phyloP scores from a whole-genome alignment of 2,888 invertebrate genomes.

The Drosophila anomalata region DNA sequence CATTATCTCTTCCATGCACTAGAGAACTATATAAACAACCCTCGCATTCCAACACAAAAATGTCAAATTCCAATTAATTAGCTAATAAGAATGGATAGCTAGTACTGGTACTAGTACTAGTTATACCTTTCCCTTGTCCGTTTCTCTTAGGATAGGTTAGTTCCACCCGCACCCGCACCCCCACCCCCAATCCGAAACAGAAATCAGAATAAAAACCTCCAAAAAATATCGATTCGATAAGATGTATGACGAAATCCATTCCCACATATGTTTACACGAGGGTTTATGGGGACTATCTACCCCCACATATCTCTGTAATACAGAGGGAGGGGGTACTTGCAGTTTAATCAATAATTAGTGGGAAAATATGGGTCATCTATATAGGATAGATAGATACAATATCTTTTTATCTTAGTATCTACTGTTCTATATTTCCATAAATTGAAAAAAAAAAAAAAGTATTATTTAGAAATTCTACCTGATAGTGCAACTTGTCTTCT shows the following conservation, averaged over 20 bases:
- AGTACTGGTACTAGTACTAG: no score
- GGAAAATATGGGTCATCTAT: neutral
- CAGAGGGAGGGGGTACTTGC: conserved; percentile 3
- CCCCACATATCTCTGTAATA: conserved; percentile 7
- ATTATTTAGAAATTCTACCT: neutral
- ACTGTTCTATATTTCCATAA: no score
- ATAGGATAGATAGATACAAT: no score
- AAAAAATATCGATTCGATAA: neutral
- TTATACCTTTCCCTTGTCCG: conserved; percentile 5
- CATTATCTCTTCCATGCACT: neutral
- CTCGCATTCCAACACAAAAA: neutral
- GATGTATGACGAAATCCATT: conserved; percentile 22
- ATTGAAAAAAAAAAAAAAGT: neutral
- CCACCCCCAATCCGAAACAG: neutral
- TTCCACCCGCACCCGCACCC: conserved; percentile 5
- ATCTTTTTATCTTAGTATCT: no score
- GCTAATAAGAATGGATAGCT: neutral
- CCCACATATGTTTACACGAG: conserved; percentile 19
- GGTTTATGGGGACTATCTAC: conserved; percentile 22
- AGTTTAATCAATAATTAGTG: conserved; percentile 26
- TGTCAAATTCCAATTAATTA: conserved; percentile 17
- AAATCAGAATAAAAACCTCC: neutral
- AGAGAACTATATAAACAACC: neutral
- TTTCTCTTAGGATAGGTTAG: conserved; percentile 64
- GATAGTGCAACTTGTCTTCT: conserved; percentile 7